Evolutionary conservation across 92 coral and sea anemone genomes (phyloP).

Genomic region (Porites lobata): DNA sequence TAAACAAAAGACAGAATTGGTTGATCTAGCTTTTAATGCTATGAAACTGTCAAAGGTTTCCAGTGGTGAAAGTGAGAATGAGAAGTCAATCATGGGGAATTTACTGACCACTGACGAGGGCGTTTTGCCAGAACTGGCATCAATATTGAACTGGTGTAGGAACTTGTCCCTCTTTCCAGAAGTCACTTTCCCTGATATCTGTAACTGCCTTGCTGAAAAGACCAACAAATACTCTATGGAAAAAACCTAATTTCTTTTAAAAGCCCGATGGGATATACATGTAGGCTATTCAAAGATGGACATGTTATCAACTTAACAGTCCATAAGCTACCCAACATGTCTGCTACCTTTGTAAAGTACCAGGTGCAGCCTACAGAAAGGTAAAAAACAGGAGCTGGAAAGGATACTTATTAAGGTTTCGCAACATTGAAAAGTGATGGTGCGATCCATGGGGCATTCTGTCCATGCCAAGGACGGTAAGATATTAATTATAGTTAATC

Average conservation of each 20-base stretch:
- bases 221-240: constrained; percentile 37
- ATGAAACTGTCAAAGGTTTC: constrained; percentile 9
- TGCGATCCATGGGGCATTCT: constrained; percentile 54
- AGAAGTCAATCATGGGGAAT: not conserved
- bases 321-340: constrained; percentile 26
- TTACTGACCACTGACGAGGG: constrained; percentile 20
- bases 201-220: constrained; percentile 54
- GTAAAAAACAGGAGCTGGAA: constrained; percentile 48
- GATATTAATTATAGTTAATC: not conserved
- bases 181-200: constrained; percentile 60
- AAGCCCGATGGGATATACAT: constrained; percentile 43
- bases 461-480: constrained; percentile 69
- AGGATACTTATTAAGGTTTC: constrained; percentile 44
- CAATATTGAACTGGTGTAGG: constrained; percentile 41
- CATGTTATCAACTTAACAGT: constrained; percentile 53
- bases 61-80: constrained; percentile 49
- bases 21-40: not conserved
- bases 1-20: constrained; percentile 54
- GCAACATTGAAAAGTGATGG: constrained; percentile 41
- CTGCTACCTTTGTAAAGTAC: constrained; percentile 3
- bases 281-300: constrained; percentile 49
- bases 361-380: constrained; percentile 61
- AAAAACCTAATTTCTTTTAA: constrained; percentile 46
- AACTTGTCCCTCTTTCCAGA: constrained; percentile 42
- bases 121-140: constrained; percentile 42